Percentiles rank a stretch among this genome's conserved stretches.
These are phyloP conservation scores for Melanostoma mellinum DNA, from an alignment of 2,888 invertebrate genomes.

Conservation along the genomic window DNA sequence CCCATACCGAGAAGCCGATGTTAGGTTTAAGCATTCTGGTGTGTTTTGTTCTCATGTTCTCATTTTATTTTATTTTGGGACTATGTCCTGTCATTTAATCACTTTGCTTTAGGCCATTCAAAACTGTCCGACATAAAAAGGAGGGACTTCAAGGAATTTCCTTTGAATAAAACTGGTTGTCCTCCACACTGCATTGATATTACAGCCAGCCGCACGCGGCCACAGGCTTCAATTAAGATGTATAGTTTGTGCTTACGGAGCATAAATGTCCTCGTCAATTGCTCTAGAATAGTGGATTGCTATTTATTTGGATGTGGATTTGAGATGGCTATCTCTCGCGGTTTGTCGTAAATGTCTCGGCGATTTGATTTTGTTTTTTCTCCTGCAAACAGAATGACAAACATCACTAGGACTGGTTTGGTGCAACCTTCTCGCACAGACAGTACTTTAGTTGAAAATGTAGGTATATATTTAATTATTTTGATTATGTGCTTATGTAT, in stretches of 20 bases:
- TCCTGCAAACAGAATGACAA: not conserved
- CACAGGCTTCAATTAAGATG: slow-evolving; percentile 60
- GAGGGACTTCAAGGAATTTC: slow-evolving; percentile 24
- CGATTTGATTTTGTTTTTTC: not conserved
- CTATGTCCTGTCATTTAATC: slow-evolving; percentile 61
- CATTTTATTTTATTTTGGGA: slow-evolving; percentile 41
- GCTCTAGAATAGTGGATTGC: slow-evolving; percentile 37
- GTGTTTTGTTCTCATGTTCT: slow-evolving; percentile 15
- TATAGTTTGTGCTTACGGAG: slow-evolving; percentile 31
- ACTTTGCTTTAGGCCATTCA: slow-evolving; percentile 43
- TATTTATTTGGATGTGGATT: slow-evolving; percentile 35
- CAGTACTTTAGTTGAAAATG: not conserved
- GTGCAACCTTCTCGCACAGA: no score
- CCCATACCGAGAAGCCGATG: not conserved
- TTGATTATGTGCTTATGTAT: no score
- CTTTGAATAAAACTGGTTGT: slow-evolving; percentile 46
- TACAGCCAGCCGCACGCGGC: not conserved
- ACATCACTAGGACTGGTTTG: no score
- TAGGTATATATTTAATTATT: no score
- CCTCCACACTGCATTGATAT: slow-evolving; percentile 13
- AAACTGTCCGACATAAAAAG: slow-evolving; percentile 10
- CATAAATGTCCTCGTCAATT: slow-evolving; percentile 59
- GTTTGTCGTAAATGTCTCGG: not conserved
- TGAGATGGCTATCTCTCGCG: slow-evolving; percentile 19
- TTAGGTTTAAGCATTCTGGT: not conserved